phyloP scores from a whole-genome alignment of 2,113 vertebrate species.

The Xyrauchen texanus region DNA sequence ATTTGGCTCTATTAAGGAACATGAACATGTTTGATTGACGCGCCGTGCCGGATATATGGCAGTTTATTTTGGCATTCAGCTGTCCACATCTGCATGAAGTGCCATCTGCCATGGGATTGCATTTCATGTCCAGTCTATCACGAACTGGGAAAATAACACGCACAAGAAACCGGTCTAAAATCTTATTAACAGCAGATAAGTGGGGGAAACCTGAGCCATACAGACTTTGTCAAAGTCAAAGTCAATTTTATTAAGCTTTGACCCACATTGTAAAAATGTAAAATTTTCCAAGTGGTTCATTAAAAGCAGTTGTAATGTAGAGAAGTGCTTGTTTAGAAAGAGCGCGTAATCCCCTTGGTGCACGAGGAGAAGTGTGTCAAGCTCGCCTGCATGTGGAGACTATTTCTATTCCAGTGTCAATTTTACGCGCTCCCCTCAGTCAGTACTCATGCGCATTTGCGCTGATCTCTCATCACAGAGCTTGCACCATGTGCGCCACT shows the following conservation, averaged over 20 bases:
- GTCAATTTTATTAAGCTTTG: conserved; percentile 35
- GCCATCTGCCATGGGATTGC: conserved; percentile 26
- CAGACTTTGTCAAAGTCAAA: background rate
- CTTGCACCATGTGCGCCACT: background rate
- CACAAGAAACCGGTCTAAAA: conserved; percentile 25
- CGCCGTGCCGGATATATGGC: background rate
- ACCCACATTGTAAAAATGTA: conserved; percentile 18
- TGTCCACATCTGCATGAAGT: conserved; percentile 22
- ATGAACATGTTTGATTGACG: conserved; percentile 20
- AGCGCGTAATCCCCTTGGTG: background rate
- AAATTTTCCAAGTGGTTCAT: background rate
- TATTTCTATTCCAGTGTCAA: background rate
- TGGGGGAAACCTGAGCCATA: conserved; percentile 7
- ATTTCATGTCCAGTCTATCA: conserved; percentile 11
- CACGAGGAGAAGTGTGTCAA: background rate
- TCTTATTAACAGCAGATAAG: conserved; percentile 3
- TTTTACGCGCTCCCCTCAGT: background rate
- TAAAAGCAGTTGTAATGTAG: background rate
- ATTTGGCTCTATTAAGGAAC: background rate
- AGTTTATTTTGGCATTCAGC: conserved; percentile 37
- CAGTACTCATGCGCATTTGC: background rate
- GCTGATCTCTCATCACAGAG: background rate
- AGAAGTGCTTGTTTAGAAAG: background rate
- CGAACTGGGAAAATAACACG: conserved; percentile 12
- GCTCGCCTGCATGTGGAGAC: background rate